Base-by-base conservation (phyloP, 2,797 vertebrate genomes). In the Knipowitschia caucasica region DNA sequence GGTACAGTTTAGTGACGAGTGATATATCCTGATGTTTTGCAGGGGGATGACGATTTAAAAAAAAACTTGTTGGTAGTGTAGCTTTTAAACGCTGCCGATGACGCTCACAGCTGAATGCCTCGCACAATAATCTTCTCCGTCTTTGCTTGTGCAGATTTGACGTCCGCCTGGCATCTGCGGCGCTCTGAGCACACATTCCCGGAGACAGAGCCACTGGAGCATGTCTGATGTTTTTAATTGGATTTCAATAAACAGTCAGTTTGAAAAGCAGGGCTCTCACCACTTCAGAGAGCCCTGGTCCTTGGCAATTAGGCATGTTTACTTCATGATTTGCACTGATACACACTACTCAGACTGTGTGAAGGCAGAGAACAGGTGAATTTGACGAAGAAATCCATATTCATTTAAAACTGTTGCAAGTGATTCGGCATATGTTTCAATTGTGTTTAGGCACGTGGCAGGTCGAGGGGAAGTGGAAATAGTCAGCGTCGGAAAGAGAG, bases 201-300 rank as follows among this genome's bases (percentile, higher is more conserved):
- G 10, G n/a, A 54, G 40, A 33, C 17, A 11, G 11, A 39, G 33
- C 44, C 39, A 15, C 7, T 33, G 7, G 11, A 4, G 10, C 42
- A 43, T 29, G 33, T 50, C 40, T 55, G 43, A 29, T 49, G 29
- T 50, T 53, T 12, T 54, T 52, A 56, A 50, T 50, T 61, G 17
- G 18, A 46, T 61, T 26, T 10, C 17, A 49, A 50, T 60, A 44
- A 53, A 57, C 51, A 60, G 59, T 7, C 31, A 61, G 6, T 24
- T 40, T 35, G 15, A 14, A 59, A 54, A 58, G 44, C 21, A 18
- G 3, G 8, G 21, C 34, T 53, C 43, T 30, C 7, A 52, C 33
- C 31, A 21, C 30, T 71, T 54, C 44, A 21, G n/a, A 60, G 59
- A 44, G 42, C 53, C 45, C 33, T 45, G 26, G 9, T 42, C 43